Percentiles rank a stretch among this genome's conserved stretches.
These are phyloP conservation scores for Calameuta idolon DNA, from an alignment of 2,888 invertebrate species.

Conservation along the genomic window DNA sequence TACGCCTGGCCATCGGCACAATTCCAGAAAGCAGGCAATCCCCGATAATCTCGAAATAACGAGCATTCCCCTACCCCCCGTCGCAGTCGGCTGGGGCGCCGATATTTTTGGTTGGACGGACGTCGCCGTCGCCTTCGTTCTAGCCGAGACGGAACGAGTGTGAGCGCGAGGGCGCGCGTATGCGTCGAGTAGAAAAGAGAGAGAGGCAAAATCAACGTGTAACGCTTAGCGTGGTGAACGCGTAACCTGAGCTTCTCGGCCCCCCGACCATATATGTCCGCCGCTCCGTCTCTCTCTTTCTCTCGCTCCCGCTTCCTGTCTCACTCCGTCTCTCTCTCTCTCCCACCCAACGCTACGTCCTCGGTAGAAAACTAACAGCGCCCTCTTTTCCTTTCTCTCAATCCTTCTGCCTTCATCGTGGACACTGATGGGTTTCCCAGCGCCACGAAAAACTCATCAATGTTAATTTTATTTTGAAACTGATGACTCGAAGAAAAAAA, in stretches of 20 bases:
- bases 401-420: not conserved
- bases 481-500: not conserved
- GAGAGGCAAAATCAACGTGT: constrained; percentile 35
- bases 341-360: constrained; percentile 18
- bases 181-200: not conserved
- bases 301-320: constrained; percentile 21
- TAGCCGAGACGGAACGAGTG: not conserved
- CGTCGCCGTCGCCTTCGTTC: not conserved
- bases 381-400: not conserved
- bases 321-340: constrained; percentile 31
- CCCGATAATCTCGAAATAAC: constrained; percentile 61
- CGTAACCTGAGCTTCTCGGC: constrained; percentile 64
- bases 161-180: not conserved
- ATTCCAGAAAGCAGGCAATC: constrained; percentile 57
- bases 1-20: constrained; percentile 40
- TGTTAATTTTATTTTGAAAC: not conserved
- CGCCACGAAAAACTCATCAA: not conserved
- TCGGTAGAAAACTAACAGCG: not conserved
- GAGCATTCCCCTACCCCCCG: constrained; percentile 36
- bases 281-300: constrained; percentile 50
- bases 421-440: not conserved
- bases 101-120: constrained; percentile 54
- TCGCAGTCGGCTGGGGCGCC: constrained; percentile 29
- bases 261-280: constrained; percentile 67
- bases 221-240: constrained; percentile 55